Conservation (phyloP, 2,888 invertebrate genomes). For the Coenonympha glycerion region DNA sequence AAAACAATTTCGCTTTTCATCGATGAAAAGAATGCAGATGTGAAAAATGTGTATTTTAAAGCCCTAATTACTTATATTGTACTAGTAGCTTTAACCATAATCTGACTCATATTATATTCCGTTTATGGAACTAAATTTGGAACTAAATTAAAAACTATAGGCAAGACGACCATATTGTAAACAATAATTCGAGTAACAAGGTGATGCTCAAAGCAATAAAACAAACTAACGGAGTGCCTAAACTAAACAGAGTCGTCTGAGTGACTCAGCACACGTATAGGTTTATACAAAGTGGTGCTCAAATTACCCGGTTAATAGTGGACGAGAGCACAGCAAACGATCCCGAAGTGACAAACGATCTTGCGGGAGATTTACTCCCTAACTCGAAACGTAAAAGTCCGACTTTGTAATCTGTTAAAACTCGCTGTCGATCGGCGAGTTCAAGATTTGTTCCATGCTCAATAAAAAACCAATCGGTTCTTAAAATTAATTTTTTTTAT, state of each 20-base stretch:
- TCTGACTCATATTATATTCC: no score
- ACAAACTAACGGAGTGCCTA: conserved; percentile 17
- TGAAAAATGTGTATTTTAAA: no score
- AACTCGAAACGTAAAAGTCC: conserved; percentile 4
- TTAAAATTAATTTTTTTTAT: no score
- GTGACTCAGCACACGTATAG: conserved; percentile 30
- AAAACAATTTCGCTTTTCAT: no score
- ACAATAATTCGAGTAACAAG: no score
- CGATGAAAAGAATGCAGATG: no score
- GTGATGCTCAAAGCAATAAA: conserved; percentile 13
- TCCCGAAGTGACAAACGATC: conserved; percentile 40
- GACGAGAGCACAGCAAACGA: conserved; percentile 35
- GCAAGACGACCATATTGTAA: no score
- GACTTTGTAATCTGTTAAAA: conserved; percentile 3
- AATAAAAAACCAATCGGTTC: no score
- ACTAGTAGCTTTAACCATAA: no score
- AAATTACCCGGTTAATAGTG: conserved; percentile 24
- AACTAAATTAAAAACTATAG: no score
- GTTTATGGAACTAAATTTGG: no score
- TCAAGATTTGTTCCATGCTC: background rate
- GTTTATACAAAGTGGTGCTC: conserved; percentile 41
- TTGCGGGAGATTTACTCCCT: conserved; percentile 31
- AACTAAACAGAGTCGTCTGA: conserved; percentile 25
- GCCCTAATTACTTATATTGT: no score
- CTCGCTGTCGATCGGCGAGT: background rate